Percentiles rank a stretch among this genome's conserved stretches.
Evolutionary conservation across 2,113 vertebrate species (phyloP).

Genomic region (Sclerurus mexicanus): DNA sequence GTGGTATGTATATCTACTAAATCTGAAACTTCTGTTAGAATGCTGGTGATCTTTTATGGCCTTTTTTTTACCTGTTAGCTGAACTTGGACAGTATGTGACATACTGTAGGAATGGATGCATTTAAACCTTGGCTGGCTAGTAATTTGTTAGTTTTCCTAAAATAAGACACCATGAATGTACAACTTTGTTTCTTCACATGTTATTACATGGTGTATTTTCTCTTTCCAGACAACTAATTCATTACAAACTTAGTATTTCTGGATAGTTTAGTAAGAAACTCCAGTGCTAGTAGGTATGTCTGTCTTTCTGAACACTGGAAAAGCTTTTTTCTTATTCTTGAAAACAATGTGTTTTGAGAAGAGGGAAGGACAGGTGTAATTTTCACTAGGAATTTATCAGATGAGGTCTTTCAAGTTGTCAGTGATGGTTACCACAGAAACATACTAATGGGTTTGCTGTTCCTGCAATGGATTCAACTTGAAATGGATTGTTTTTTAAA

Average conservation of each 20-base stretch:
- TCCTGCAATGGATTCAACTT: constrained; percentile 10
- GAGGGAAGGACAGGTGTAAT: neutral
- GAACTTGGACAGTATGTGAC: neutral
- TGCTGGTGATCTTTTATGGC: neutral
- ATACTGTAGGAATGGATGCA: neutral
- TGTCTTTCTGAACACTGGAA: neutral
- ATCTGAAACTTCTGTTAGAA: neutral
- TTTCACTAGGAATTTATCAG: constrained; percentile 15
- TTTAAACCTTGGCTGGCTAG: neutral
- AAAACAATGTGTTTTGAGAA: neutral
- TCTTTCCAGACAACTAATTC: neutral
- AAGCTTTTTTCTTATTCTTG: neutral
- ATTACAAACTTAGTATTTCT: neutral
- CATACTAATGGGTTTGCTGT: neutral
- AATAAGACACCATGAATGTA: neutral
- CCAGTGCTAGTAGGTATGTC: neutral
- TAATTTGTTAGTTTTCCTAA: neutral
- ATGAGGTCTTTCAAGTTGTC: constrained; percentile 13
- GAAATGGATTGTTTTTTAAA: constrained; percentile 6
- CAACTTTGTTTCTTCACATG: neutral
- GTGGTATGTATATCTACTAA: neutral
- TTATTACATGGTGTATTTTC: neutral
- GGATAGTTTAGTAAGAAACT: neutral
- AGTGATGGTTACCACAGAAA: constrained; percentile 20
- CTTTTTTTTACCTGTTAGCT: neutral